A percentile compares a stretch with the other conserved stretches of the same genome.
These are phyloP conservation scores for Xenentodon cancila DNA, from an alignment of 2,797 vertebrate genomes.

Conservation along the genomic window DNA sequence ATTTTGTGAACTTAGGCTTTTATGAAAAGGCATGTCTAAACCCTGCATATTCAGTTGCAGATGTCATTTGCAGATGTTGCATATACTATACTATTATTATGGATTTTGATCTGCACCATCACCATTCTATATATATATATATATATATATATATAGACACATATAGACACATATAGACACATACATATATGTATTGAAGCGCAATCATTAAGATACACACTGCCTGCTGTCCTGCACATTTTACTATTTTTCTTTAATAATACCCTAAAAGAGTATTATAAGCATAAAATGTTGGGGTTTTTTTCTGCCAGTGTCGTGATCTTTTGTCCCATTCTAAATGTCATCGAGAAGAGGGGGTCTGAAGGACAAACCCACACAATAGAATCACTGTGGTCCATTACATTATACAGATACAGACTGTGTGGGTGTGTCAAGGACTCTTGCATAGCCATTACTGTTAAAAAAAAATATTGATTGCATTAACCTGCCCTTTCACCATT, in stretches of 20 bases:
- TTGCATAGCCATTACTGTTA: constrained; percentile 72
- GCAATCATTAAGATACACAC: not conserved
- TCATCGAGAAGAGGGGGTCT: constrained; percentile 48
- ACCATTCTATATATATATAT: too few relatives aligned
- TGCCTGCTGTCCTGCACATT: not conserved
- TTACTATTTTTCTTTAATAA: constrained; percentile 48
- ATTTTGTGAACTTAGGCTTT: too few relatives aligned
- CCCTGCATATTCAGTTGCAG: not conserved
- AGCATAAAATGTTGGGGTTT: constrained; percentile 36
- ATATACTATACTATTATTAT: too few relatives aligned
- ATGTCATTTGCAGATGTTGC: too few relatives aligned
- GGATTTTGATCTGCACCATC: constrained; percentile 4
- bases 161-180: too few relatives aligned
- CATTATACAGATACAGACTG: constrained; percentile 50
- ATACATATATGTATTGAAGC: not conserved
- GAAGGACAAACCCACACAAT: constrained; percentile 58
- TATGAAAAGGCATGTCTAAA: too few relatives aligned
- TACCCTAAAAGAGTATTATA: constrained; percentile 21
- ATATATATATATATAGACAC: too few relatives aligned
- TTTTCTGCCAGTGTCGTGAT: constrained; percentile 37
- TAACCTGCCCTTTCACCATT: constrained; percentile 74
- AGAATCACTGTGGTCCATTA: constrained; percentile 57
- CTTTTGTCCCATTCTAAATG: constrained; percentile 72
- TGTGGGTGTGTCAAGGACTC: constrained; percentile 68
- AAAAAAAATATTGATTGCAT: constrained; percentile 74